These are phyloP conservation scores for Eutrigla gurnardus DNA, from an alignment of 2,797 vertebrate genomes.

Conservation along the genomic window DNA sequence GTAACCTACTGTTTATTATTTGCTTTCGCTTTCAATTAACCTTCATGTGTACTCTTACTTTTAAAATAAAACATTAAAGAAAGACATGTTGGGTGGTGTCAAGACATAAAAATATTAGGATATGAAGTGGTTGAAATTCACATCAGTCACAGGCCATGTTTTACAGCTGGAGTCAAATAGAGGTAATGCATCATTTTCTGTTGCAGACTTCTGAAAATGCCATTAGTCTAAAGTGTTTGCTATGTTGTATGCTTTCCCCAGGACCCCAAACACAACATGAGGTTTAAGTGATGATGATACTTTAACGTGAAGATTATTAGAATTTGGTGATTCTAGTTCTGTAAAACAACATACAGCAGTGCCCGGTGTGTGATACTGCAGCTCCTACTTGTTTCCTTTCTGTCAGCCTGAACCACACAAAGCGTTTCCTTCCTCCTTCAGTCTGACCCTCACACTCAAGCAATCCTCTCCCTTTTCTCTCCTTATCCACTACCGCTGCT, in stretches of 20 bases:
- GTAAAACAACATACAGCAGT: not conserved
- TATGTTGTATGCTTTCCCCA: not conserved
- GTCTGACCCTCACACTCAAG: constrained; percentile 16
- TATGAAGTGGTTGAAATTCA: not conserved
- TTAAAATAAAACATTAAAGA: too few species aligned
- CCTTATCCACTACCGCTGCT: constrained; percentile 15
- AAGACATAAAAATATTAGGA: too few species aligned
- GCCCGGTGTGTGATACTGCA: constrained; percentile 12
- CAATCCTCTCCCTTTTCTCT: constrained; percentile 22
- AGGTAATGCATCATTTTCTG: not conserved
- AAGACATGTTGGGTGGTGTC: too few species aligned
- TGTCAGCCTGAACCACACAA: constrained; percentile 15
- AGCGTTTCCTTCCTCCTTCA: constrained; percentile 13
- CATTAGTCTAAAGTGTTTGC: not conserved
- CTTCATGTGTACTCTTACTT: too few species aligned
- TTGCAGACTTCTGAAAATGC: not conserved
- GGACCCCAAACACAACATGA: not conserved
- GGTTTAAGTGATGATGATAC: not conserved
- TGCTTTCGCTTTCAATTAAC: not conserved
- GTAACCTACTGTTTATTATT: not conserved
- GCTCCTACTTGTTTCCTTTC: constrained; percentile 51
- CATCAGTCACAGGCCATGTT: not conserved
- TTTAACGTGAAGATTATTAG: constrained; percentile 4
- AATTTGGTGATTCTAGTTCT: not conserved
- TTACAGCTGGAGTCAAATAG: not conserved